Conservation (phyloP, 2,113 vertebrate species). For the Protobothrops mucrosquamatus region DNA sequence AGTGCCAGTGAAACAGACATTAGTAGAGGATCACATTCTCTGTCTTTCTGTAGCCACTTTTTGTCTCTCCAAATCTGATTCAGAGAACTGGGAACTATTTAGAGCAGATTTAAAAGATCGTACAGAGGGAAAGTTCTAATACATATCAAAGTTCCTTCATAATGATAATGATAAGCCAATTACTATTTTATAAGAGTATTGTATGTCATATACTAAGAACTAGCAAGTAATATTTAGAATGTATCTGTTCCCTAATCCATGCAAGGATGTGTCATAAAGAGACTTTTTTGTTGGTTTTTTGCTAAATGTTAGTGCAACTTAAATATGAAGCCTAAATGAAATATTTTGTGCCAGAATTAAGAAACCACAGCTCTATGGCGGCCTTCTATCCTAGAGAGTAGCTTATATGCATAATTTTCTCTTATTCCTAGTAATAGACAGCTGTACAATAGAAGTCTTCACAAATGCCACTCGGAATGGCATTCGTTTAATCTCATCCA, state of each 20-base stretch:
- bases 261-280: not conserved
- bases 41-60: not conserved
- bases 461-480: constrained; percentile 74
- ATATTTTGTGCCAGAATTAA: not conserved
- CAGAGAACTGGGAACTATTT: not conserved
- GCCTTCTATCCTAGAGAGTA: not conserved
- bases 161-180: not conserved
- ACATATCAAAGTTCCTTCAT: not conserved
- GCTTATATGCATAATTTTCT: not conserved
- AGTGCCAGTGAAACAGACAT: not conserved
- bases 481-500: constrained; percentile 79
- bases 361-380: not conserved
- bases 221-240: not conserved
- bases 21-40: not conserved
- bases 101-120: not conserved
- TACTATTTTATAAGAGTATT: not conserved
- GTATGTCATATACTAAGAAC: not conserved
- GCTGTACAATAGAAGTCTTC: constrained; percentile 86
- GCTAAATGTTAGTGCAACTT: not conserved
- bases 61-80: not conserved
- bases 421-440: constrained; percentile 83
- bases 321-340: not conserved
- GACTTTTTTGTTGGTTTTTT: not conserved
- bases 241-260: not conserved
- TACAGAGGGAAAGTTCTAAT: not conserved